These are phyloP conservation scores for Ennomos erosarius DNA, from an alignment of 2,888 invertebrate species.

Conservation along the genomic window DNA sequence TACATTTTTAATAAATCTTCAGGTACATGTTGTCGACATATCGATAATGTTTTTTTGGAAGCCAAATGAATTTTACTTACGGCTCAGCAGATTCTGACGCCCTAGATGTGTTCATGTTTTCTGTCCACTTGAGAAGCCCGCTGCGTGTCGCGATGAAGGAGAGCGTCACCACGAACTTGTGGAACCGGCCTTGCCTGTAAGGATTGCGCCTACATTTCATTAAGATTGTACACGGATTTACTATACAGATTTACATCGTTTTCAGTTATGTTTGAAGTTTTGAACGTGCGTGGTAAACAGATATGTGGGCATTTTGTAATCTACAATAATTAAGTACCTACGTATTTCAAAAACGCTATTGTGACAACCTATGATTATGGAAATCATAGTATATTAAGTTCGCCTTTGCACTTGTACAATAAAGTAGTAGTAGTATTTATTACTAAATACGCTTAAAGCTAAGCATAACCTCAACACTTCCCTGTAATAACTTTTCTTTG, in stretches of 20 bases:
- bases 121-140: conserved; percentile 95
- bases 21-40: too few species aligned
- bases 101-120: conserved; percentile 83
- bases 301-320: neutral
- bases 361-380: too few species aligned
- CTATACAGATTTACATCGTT: conserved; percentile 1
- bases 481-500: too few species aligned
- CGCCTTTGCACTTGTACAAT: too few species aligned
- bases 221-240: conserved; percentile 20
- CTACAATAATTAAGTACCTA: too few species aligned
- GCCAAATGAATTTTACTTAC: conserved; percentile 76
- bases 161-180: conserved; percentile 93
- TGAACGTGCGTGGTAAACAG: neutral
- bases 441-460: too few species aligned
- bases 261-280: too few species aligned
- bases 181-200: conserved; percentile 93
- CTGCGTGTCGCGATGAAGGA: conserved; percentile 96
- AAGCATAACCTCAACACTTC: too few species aligned
- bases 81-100: conserved; percentile 87
- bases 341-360: too few species aligned
- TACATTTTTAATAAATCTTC: too few species aligned
- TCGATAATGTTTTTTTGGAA: neutral
- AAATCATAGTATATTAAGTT: too few species aligned
- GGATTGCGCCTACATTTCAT: conserved; percentile 42
- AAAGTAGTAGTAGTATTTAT: too few species aligned